Evolutionary conservation across 2,888 invertebrate genomes (phyloP), one percentile per base, ranked within the genome.

Genomic region (Habroteleia sp.): DNA sequence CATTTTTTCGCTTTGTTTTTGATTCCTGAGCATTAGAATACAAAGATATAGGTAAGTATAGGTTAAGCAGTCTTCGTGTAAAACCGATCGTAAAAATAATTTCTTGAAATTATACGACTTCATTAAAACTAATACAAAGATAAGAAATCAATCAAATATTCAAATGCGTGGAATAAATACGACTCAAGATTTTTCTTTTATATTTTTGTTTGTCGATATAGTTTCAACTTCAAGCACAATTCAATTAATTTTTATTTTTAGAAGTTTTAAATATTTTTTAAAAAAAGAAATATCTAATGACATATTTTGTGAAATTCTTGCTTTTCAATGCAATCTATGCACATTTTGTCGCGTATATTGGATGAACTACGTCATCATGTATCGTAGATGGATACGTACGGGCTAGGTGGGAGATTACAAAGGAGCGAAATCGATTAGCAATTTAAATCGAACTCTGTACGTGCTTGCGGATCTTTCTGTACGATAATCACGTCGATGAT

Each of bases 401-500:
- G 82, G 80, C 81, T 83, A 84, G 84, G 84, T 85, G 85, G 84
- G 82, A 84, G 85, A 84, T 83, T 85, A 84, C 85, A 85, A 86
- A 86, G 85, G 85, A 84, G 82, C 84, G 83, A 85, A 84, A 85
- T 85, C 85, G 85, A 86, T 86, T 86, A 86, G 86, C 86, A 86
- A 86, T 86, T 86, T 84, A 86, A 86, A 86, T 86, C 83, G 81
- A 80, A 81, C 84, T 80, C 78, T 76, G 82, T 85, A 85, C 85
- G 84, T 86, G 85, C 84, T 83, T 84, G 81, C 84, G 80, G 84
- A 83, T 86, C 85, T 82, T 83, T 83, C 85, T 79, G 83, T 81
- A 77, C 77, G 76, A 79, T 77, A 71, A 71, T 73, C 76, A 78
- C 78, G 77, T 77, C 79, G 81, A 83, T 84, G 81, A 81, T 82